phyloP scores from a whole-genome alignment of 2,113 vertebrate genomes.

The Microtus ochrogaster region DNA sequence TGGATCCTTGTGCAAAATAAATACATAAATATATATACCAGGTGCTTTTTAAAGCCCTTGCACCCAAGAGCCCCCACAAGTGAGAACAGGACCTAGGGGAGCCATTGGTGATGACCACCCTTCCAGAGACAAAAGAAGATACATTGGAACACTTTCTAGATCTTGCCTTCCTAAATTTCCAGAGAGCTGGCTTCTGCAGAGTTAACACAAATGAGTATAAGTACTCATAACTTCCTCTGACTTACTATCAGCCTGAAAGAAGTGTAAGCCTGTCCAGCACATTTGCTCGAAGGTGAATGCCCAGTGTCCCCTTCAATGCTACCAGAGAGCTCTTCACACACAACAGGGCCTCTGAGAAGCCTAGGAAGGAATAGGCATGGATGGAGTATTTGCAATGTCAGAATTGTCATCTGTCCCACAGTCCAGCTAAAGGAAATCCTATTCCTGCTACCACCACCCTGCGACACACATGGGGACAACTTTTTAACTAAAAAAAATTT shows the following conservation, averaged over 20 bases:
- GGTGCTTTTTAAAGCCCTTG: neutral
- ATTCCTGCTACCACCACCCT: neutral
- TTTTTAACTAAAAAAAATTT: neutral
- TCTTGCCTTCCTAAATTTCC: neutral
- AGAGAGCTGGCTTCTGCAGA: neutral
- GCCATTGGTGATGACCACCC: neutral
- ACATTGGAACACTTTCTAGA: neutral
- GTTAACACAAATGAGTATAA: neutral
- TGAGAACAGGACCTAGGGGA: neutral
- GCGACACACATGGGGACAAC: neutral
- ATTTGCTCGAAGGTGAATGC: neutral
- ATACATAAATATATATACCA: no score
- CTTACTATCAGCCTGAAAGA: neutral
- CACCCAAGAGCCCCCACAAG: neutral
- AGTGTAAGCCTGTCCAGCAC: neutral
- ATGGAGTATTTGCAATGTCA: neutral
- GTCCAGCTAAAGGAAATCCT: neutral
- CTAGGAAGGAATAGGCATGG: neutral
- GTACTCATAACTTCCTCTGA: neutral
- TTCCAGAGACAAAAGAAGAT: neutral
- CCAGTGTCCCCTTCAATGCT: neutral
- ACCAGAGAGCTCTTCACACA: neutral
- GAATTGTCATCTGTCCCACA: neutral
- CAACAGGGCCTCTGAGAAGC: neutral
- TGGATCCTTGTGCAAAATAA: neutral